Conservation (phyloP, 2,888 invertebrate genomes). For the Callinectes sapidus region DNA sequence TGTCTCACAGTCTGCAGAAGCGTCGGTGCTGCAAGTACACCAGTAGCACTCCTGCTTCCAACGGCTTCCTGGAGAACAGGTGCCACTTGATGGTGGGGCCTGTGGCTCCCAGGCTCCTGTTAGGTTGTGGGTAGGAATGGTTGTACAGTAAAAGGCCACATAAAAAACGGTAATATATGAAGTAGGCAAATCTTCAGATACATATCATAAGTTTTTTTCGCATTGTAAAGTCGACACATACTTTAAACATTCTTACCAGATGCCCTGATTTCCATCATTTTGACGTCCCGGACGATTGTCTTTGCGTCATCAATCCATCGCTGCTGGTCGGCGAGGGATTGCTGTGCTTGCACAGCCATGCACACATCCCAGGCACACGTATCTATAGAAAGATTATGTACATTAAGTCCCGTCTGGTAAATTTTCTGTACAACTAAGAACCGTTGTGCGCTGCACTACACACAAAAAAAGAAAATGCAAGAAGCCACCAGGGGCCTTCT, state of each 20-base stretch:
- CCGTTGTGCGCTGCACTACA: neutral
- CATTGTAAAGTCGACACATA: neutral
- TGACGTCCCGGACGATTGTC: neutral
- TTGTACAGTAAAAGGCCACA: neutral
- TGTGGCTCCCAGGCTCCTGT: neutral
- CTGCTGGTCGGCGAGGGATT: neutral
- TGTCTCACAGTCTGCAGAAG: neutral
- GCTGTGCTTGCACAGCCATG: neutral
- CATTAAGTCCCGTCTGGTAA: neutral
- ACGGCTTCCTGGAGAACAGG: neutral
- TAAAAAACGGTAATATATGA: too few species aligned
- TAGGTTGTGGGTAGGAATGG: too few species aligned
- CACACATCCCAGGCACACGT: slow-evolving; percentile 12
- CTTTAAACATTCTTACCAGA: neutral
- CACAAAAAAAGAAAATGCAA: too few species aligned
- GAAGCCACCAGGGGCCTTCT: too few species aligned
- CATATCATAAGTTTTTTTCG: too few species aligned
- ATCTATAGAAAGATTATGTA: neutral
- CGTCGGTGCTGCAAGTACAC: neutral
- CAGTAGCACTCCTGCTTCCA: neutral
- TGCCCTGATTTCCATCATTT: neutral
- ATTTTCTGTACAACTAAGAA: neutral
- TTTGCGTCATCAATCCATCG: neutral
- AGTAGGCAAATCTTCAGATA: too few species aligned
- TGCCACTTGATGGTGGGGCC: neutral